Conservation (phyloP, 2,113 vertebrate genomes). For the human (Homo sapiens) region GRCh38 chr4:93894501-93895000, state of each 20-base stretch:
- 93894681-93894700: background rate
- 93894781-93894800: background rate
- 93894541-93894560: background rate
- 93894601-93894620: background rate
- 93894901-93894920: background rate
- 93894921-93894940: background rate
- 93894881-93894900: background rate
- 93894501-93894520: background rate
- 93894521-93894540: background rate
- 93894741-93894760: background rate
- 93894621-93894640: background rate
- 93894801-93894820: background rate
- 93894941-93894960: background rate
- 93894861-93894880: background rate
- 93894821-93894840: background rate
- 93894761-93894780: background rate
- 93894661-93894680: background rate
- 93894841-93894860: background rate
- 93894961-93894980: background rate
- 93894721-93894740: background rate
- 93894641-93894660: background rate
- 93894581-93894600: background rate
- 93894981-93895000: background rate
- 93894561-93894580: background rate
- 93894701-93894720: background rate